phyloP scores from a whole-genome alignment of 2,797 vertebrate genomes.

The Takifugu ocellatus region DNA sequence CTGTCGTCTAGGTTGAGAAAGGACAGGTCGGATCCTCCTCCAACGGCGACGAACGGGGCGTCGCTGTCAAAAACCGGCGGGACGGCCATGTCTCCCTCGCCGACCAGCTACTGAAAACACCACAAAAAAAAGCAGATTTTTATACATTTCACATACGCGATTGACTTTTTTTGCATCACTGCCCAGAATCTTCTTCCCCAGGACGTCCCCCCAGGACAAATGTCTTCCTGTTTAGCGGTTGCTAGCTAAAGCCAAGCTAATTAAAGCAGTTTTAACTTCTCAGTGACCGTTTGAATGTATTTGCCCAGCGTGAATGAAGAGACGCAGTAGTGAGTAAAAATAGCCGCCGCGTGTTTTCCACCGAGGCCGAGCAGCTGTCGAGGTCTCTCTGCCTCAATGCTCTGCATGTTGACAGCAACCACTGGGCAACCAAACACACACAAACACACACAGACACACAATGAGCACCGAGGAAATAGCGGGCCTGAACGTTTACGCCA shows the following conservation, averaged over 20 bases:
- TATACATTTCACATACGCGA: too few species aligned
- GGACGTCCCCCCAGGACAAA: too few species aligned
- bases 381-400: conserved; percentile 53
- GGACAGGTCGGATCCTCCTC: conserved; percentile 32
- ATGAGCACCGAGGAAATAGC: too few species aligned
- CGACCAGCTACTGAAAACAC: neutral
- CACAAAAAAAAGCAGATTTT: neutral
- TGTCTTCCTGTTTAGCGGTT: too few species aligned
- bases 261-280: conserved; percentile 1
- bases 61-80: conserved; percentile 60
- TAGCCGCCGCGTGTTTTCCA: conserved; percentile 68
- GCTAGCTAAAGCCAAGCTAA: neutral
- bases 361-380: conserved; percentile 69
- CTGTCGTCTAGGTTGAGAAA: conserved; percentile 46
- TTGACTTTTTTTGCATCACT: too few species aligned
- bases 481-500: too few species aligned
- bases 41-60: conserved; percentile 48
- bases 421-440: conserved; percentile 29
- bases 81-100: conserved; percentile 58
- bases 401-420: conserved; percentile 55
- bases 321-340: conserved; percentile 62
- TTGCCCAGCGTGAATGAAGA: conserved; percentile 56
- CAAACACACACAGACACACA: neutral
- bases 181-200: too few species aligned
- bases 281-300: conserved; percentile 20